phyloP scores from a whole-genome alignment of 2,888 invertebrate genomes.

The Agonum fuliginosum region DNA sequence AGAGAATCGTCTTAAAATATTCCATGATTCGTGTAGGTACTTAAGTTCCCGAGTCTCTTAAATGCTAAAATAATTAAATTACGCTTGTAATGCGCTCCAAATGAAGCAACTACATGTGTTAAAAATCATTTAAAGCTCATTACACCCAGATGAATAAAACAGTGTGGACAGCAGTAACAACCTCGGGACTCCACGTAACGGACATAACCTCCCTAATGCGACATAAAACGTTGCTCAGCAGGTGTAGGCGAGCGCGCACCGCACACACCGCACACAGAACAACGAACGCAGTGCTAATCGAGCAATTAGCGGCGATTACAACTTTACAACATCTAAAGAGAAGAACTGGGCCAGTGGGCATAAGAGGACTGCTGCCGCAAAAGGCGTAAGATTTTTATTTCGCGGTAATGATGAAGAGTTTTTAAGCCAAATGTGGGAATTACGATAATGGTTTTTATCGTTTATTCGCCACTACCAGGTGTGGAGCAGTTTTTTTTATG shows the following conservation, averaged over 20 bases:
- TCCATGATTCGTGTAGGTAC: too few species aligned
- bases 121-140: conserved; percentile 5
- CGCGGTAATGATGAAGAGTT: neutral
- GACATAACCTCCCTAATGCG: neutral
- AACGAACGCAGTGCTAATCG: too few species aligned
- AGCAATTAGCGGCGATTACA: neutral
- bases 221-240: neutral
- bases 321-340: neutral
- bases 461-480: neutral
- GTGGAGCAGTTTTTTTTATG: too few species aligned
- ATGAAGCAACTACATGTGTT: too few species aligned
- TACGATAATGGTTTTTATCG: neutral
- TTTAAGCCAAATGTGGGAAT: neutral
- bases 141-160: neutral
- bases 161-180: neutral
- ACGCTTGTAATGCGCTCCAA: too few species aligned
- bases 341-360: neutral
- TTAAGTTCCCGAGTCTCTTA: too few species aligned
- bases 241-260: neutral
- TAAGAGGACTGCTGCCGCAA: neutral
- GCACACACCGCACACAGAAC: too few species aligned
- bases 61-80: too few species aligned
- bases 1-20: too few species aligned
- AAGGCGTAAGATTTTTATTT: neutral
- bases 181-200: neutral